Conservation (phyloP, 2,888 invertebrate genomes). For the Trypoxylon attenuatum region DNA sequence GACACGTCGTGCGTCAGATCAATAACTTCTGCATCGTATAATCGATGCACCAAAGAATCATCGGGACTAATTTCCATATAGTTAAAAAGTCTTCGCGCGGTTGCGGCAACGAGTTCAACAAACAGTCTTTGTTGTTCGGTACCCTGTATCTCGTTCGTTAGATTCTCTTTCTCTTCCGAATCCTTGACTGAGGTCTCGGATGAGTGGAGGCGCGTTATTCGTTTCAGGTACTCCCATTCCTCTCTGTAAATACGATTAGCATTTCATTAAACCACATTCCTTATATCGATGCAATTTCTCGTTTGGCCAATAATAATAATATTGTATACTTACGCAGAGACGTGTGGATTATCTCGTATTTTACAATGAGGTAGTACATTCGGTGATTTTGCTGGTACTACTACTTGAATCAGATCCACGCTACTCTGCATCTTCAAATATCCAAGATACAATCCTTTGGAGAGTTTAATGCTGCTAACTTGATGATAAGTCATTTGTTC, state of each 20-base stretch:
- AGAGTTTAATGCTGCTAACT: slow-evolving; percentile 88
- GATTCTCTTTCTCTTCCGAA: slow-evolving; percentile 67
- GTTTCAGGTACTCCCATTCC: slow-evolving; percentile 95
- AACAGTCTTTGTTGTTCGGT: slow-evolving; percentile 89
- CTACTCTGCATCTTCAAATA: slow-evolving; percentile 98
- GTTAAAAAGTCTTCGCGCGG: slow-evolving; percentile 84
- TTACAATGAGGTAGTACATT: slow-evolving; percentile 96
- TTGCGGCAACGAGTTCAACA: slow-evolving; percentile 84
- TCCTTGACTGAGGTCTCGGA: slow-evolving; percentile 75
- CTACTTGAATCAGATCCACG: slow-evolving; percentile 94
- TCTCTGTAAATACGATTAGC: too few relatives aligned
- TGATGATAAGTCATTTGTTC: slow-evolving; percentile 86
- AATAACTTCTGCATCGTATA: slow-evolving; percentile 95
- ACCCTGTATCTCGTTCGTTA: slow-evolving; percentile 63
- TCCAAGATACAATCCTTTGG: slow-evolving; percentile 93
- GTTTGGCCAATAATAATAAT: background rate
- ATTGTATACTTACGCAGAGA: slow-evolving; percentile 87
- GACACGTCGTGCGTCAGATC: slow-evolving; percentile 94
- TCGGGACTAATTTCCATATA: slow-evolving; percentile 87
- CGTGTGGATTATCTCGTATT: slow-evolving; percentile 95
- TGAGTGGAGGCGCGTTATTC: slow-evolving; percentile 62
- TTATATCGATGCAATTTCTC: background rate
- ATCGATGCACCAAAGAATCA: slow-evolving; percentile 83
- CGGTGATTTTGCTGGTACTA: slow-evolving; percentile 93
- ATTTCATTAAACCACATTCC: too few relatives aligned